phyloP scores from a whole-genome alignment of 2,797 vertebrate species.

The Spinus olivaceus region DNA sequence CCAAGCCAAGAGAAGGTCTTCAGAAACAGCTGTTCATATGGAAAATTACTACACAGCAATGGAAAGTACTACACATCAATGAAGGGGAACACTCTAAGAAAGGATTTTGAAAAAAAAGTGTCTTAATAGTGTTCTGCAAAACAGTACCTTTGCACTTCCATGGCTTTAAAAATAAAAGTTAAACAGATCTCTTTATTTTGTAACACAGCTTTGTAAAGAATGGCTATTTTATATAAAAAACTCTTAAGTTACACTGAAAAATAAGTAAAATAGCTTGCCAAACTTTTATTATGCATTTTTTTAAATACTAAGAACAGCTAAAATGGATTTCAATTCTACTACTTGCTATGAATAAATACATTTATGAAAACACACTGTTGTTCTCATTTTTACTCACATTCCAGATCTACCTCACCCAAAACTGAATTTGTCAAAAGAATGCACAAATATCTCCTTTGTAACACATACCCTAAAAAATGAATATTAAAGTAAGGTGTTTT shows the following conservation, averaged over 20 bases:
- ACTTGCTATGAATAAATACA: not conserved
- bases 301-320: not conserved
- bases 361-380: not conserved
- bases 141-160: not conserved
- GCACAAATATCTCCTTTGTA: not conserved
- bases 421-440: not conserved
- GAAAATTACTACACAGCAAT: not conserved
- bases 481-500: not conserved
- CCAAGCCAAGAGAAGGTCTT: not conserved
- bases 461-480: not conserved
- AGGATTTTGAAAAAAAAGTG: not conserved
- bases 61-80: not conserved
- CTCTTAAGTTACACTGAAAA: not conserved
- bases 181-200: not conserved
- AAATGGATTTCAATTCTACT: not conserved
- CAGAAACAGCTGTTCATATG: not conserved
- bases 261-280: not conserved
- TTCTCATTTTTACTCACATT: not conserved
- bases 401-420: not conserved
- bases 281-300: not conserved
- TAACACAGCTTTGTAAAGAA: not conserved
- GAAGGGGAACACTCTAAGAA: not conserved
- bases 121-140: not conserved
- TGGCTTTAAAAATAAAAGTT: not conserved
- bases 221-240: not conserved